Evolutionary conservation across 2,797 vertebrate species (phyloP), one percentile per base, ranked within the genome.

Genomic region (Smutsia gigantea): DNA sequence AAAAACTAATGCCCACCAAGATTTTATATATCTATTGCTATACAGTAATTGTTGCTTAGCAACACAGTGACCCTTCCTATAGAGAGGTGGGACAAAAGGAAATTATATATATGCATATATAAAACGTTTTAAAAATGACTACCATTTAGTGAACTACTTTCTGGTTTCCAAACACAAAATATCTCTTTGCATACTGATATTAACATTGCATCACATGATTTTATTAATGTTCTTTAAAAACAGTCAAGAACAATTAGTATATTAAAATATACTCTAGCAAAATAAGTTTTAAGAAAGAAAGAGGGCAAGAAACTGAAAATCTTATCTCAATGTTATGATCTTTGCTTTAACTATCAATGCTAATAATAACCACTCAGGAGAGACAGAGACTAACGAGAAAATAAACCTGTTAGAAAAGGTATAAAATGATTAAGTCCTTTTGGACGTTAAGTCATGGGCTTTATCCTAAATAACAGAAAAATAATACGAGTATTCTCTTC

Each of bases 141-240:
- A 71, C 19, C 39, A 59, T 79, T 92, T 61, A 74, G 51, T 79
- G 12, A 78, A 39, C 9, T 37, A 78, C 5, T 2, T 74, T 75
- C 59, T 15, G 18, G 2, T 61, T 95, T 90, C 17, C n/a, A 82
- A 46, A 81, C 7, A 83, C 21, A 85, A 78, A 93, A 68, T 75
- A 55, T 53, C 37, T 63, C 53, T 46, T 64, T 89, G 10, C 31
- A 88, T 69, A 61, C 9, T 46, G 34, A 57, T 42, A 66, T 57
- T 81, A 81, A 19, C 23, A 55, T 34, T 31, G 2, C 7, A 49
- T 18, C 12, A 66, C 59, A 77, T 68, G 15, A 87, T 46, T 53
- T 91, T 42, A 75, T n/a, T 87, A 84, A 84, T 78, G 79, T 89
- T 92, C 84, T 46, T 46, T 72, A 87, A 68, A 82, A 90, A 42